Evolutionary conservation across 2,113 vertebrate species (phyloP).

Genomic region (Lophotis ruficrista): DNA sequence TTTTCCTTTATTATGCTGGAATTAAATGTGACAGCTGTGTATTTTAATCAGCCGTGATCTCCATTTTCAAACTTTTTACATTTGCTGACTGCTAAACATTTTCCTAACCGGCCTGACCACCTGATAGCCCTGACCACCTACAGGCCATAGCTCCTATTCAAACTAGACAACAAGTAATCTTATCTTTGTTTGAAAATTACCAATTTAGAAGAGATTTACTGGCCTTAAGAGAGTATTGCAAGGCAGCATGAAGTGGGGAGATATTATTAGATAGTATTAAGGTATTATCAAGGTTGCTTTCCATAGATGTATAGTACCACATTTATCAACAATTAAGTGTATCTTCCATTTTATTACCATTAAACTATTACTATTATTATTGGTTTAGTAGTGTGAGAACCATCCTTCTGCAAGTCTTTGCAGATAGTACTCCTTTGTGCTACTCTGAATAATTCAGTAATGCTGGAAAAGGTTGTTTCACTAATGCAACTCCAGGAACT

Average conservation of each 20-base stretch:
- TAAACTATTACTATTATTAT: neutral
- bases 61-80: neutral
- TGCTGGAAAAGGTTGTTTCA: neutral
- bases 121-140: neutral
- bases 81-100: neutral
- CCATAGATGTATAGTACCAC: neutral
- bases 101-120: neutral
- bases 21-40: neutral
- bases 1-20: neutral
- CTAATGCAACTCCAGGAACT: neutral
- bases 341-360: neutral
- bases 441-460: neutral
- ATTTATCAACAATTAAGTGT: neutral
- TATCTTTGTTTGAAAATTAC: neutral
- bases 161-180: neutral
- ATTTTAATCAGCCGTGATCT: slow-evolving; percentile 1
- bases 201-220: neutral
- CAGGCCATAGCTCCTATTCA: neutral
- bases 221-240: neutral
- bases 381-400: neutral
- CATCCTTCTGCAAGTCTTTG: neutral
- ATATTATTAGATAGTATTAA: neutral
- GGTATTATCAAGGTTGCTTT: neutral
- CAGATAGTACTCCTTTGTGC: neutral
- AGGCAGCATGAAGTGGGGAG: neutral